Base-by-base conservation (phyloP, 2,888 invertebrate species). In the Spodoptera exigua region DNA sequence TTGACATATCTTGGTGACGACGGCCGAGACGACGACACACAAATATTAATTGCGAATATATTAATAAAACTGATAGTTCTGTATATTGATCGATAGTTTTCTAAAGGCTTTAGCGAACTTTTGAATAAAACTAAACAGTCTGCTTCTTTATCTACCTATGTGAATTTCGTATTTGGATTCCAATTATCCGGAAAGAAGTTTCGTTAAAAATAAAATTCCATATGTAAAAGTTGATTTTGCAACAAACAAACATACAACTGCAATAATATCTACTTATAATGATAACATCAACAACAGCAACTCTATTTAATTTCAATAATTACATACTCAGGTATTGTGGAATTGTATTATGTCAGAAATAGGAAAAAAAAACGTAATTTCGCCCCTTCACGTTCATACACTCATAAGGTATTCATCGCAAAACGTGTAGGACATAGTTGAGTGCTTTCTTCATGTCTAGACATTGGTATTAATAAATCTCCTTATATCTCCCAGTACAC, bases 41-140 rank as follows among this genome's bases (percentile, higher is more conserved):
- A 75, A 76, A 85, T 86, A 89, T 88, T 90, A 86, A 91, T 88
- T 88, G 88, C 90, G 71, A 85, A 84, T 83, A 84, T 87, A 87
- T 87, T 85, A 84, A 86, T 86, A 84, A 79, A 69, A 64, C 65
- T 60, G 81, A 84, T 86, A 84, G 76, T 72, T 67, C 40, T 21
- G 14, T 14, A 39, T 56, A 67, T 74, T 75, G 75, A 82, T 81
- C 70, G 74, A 79, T 81, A 76, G 52, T 55, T 45, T 16, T 12
- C 7, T 43, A 54, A 48, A 41, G 55, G 51, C 60, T 52, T 69
- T 61, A 48, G 54, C 52, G 10, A 51, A 16, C 14, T 58, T 32
- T 46, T 70, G 12, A 36, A 17, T 9, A 11, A 13, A 44, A 62
- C 34, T 12, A 41, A 27, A 27, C 5, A 9, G 27, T 27, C 9